Conservation (phyloP, 2,113 vertebrate species). For the Dolichotis patagonum region DNA sequence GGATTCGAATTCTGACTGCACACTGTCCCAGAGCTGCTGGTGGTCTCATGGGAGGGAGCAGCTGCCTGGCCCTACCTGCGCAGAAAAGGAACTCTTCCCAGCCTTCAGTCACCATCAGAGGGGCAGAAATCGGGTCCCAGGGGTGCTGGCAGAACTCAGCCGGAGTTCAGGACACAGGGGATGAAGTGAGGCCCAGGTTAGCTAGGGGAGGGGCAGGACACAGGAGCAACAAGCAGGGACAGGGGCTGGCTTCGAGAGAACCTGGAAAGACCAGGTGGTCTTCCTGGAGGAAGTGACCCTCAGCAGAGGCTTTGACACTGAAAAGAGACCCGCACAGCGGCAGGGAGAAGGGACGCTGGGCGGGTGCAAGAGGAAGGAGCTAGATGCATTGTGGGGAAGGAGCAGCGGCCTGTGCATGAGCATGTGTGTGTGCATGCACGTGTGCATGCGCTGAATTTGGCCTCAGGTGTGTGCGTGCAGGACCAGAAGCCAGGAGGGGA, state of each 20-base stretch:
- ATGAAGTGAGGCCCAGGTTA: not conserved
- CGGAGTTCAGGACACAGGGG: not conserved
- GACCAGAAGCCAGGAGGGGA: not conserved
- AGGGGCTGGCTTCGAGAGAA: not conserved
- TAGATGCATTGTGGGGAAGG: not conserved
- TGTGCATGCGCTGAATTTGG: not conserved
- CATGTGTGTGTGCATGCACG: too few species aligned
- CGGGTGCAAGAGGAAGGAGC: not conserved
- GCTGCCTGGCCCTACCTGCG: too few species aligned
- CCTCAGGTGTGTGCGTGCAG: not conserved
- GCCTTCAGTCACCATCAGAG: not conserved
- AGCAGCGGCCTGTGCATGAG: too few species aligned
- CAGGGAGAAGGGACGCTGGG: not conserved
- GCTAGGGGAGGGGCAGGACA: too few species aligned
- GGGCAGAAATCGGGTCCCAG: not conserved
- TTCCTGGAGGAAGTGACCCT: not conserved
- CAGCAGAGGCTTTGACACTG: not conserved
- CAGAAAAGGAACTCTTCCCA: not conserved
- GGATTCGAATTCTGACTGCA: not conserved
- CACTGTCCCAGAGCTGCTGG: not conserved
- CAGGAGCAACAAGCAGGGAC: not conserved
- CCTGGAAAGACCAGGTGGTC: not conserved
- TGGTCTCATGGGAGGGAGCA: too few species aligned
- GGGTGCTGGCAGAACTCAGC: not conserved
- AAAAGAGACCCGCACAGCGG: not conserved